Conservation (phyloP, 1,140 invertebrate genomes). For the Aphelinus atriplicis region DNA sequence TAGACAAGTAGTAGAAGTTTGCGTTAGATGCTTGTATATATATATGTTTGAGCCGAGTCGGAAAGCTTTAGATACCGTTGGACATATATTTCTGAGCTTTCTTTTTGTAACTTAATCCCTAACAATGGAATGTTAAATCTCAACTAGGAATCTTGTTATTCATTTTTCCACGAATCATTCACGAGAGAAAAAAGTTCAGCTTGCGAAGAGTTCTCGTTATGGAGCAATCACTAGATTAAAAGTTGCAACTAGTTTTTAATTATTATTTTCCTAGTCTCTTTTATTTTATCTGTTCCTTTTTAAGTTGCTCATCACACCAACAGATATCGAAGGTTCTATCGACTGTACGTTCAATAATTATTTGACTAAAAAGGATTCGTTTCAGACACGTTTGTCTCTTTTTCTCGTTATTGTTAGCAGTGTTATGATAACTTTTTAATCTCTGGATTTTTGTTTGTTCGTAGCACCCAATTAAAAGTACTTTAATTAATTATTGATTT, state of each 20-base stretch:
- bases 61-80: too few species aligned
- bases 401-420: background rate
- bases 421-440: background rate
- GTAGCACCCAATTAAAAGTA: constrained; percentile 11
- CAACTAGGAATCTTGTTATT: background rate
- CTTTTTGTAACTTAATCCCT: background rate
- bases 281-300: background rate
- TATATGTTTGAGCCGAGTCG: too few species aligned
- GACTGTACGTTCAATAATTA: background rate
- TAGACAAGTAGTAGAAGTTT: too few species aligned
- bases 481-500: constrained; percentile 6
- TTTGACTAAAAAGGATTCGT: background rate
- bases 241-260: background rate
- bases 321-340: background rate
- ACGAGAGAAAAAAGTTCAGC: background rate
- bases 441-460: background rate
- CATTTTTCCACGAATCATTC: background rate
- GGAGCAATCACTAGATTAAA: constrained; percentile 2
- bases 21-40: too few species aligned
- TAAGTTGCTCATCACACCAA: background rate
- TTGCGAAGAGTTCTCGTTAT: background rate
- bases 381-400: background rate
- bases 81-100: too few species aligned
- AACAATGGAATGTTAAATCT: constrained; percentile 2
- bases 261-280: background rate